Percentiles rank a stretch among this genome's conserved stretches.
Evolutionary conservation across 2,888 invertebrate species (phyloP).

Genomic region (Athripsodes cinereus): DNA sequence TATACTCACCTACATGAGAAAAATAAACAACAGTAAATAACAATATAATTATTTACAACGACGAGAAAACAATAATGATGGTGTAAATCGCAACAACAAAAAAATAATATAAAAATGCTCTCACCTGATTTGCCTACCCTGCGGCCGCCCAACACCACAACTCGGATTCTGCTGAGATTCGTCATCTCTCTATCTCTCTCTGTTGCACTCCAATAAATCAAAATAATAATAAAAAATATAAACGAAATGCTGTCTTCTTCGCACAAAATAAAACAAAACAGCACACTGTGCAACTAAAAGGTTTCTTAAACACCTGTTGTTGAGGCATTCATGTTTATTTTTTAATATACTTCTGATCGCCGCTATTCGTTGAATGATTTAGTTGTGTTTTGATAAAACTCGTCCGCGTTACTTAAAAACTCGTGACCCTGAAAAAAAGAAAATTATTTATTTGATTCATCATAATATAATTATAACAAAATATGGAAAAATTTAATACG

Average conservation of each 20-base stretch:
- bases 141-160: conserved; percentile 72
- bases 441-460: not conserved
- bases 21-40: too few species aligned
- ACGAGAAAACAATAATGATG: too few species aligned
- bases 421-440: not conserved
- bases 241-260: not conserved
- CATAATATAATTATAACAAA: not conserved
- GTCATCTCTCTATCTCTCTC: conserved; percentile 55
- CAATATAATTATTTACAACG: too few species aligned
- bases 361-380: not conserved
- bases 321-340: not conserved
- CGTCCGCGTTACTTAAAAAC: not conserved
- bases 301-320: not conserved
- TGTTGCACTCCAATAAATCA: conserved; percentile 8
- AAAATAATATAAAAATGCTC: conserved; percentile 31
- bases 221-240: too few species aligned
- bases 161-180: conserved; percentile 70
- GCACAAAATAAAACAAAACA: not conserved
- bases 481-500: not conserved
- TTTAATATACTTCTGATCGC: not conserved
- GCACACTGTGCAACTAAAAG: not conserved
- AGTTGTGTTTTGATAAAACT: not conserved
- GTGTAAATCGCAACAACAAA: not conserved
- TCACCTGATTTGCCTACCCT: conserved; percentile 75
- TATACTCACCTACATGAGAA: too few species aligned